Evolutionary conservation across 2,888 invertebrate species (phyloP).

Genomic region (Spicauda simplicius): DNA sequence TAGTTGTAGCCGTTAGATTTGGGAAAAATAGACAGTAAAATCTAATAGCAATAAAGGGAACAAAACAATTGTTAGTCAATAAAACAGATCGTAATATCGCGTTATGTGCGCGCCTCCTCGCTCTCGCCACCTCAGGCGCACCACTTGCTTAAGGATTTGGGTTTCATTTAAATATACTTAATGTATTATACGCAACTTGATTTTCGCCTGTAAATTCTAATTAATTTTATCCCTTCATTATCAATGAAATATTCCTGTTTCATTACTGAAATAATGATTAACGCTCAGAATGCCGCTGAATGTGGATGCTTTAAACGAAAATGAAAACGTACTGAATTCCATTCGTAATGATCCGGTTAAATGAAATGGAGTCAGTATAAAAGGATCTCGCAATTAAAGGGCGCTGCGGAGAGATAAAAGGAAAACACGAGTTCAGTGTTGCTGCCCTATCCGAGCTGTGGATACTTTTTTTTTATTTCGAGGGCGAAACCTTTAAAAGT

Average conservation of each 20-base stretch:
- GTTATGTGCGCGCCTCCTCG: too few relatives aligned
- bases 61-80: too few relatives aligned
- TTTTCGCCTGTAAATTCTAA: not conserved
- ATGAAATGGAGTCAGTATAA: not conserved
- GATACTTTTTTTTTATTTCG: too few relatives aligned
- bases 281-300: not conserved
- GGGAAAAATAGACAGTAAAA: too few relatives aligned
- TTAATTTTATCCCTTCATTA: not conserved
- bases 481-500: too few relatives aligned
- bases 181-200: not conserved
- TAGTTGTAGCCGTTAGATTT: too few relatives aligned
- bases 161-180: too few relatives aligned
- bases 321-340: constrained; percentile 5
- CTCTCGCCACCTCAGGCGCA: too few relatives aligned
- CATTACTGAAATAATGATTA: not conserved
- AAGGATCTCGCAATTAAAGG: constrained; percentile 1
- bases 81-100: too few relatives aligned
- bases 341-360: constrained; percentile 9
- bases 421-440: not conserved
- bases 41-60: too few relatives aligned
- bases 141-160: too few relatives aligned
- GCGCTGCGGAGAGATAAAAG: not conserved
- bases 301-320: not conserved
- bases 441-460: not conserved
- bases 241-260: not conserved